These are phyloP conservation scores for Papilio helenus DNA, from an alignment of 1,140 invertebrate genomes.

Conservation along the genomic window DNA sequence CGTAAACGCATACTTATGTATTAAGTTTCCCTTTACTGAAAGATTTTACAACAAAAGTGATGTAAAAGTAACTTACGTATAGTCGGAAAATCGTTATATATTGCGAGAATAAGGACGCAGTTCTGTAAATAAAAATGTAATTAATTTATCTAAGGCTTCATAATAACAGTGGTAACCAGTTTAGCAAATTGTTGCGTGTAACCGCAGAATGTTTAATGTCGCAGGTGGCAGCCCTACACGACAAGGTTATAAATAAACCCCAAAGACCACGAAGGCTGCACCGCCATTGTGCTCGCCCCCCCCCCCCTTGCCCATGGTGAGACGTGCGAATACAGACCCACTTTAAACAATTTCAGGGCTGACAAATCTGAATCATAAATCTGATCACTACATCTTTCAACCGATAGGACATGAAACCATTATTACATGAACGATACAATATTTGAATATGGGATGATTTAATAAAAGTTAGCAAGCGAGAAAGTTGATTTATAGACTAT, in stretches of 20 bases:
- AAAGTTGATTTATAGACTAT: too few relatives aligned
- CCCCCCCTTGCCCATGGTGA: not conserved
- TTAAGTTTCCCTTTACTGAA: not conserved
- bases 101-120: not conserved
- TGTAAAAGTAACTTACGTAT: not conserved
- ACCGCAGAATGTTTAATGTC: not conserved
- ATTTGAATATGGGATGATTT: too few relatives aligned
- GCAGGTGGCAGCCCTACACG: not conserved
- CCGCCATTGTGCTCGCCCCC: not conserved
- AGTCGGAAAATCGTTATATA: not conserved
- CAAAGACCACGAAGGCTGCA: constrained; percentile 6
- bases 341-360: not conserved
- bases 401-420: not conserved
- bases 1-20: not conserved
- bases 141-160: not conserved
- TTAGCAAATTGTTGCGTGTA: not conserved
- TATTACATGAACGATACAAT: not conserved
- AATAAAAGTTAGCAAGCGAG: too few relatives aligned
- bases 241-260: constrained; percentile 10
- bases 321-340: constrained; percentile 28
- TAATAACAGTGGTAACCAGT: not conserved
- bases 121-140: not conserved
- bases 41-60: too few relatives aligned
- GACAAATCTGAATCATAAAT: too few relatives aligned
- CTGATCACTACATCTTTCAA: not conserved